A percentile compares a stretch with the other conserved stretches of the same genome.
Conservation (phyloP, 2,113 vertebrate species). For the Noturus placidus region DNA sequence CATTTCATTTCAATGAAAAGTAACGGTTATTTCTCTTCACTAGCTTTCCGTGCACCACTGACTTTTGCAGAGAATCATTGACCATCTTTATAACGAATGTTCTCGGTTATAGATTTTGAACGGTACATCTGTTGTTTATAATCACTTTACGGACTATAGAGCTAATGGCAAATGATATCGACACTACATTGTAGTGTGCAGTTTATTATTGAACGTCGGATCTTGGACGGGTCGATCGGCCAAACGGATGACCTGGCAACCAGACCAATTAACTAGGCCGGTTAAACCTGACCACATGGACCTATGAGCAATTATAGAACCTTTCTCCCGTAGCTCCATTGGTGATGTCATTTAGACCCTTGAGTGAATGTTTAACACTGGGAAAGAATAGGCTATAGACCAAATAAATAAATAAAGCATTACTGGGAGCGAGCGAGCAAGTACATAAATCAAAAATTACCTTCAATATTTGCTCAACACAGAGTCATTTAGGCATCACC, state of each 20-base stretch:
- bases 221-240: constrained; percentile 18
- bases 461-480: not conserved
- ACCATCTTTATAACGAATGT: not conserved
- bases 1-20: not conserved
- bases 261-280: constrained; percentile 29
- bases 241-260: constrained; percentile 38
- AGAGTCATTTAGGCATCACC: not conserved
- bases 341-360: not conserved
- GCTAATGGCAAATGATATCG: constrained; percentile 15
- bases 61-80: not conserved
- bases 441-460: not conserved
- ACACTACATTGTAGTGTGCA: not conserved
- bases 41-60: not conserved
- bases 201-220: constrained; percentile 43
- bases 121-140: not conserved
- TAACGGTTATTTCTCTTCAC: not conserved
- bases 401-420: not conserved
- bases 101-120: not conserved
- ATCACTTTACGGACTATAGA: not conserved
- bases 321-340: not conserved
- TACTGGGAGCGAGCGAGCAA: no score
- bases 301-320: constrained; percentile 29
- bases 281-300: constrained; percentile 39
- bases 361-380: not conserved
- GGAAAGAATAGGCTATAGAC: not conserved